Evolutionary conservation across 1,140 invertebrate species (phyloP), one percentile per base, ranked within the genome.

Genomic region (Cydia fagiglandana): DNA sequence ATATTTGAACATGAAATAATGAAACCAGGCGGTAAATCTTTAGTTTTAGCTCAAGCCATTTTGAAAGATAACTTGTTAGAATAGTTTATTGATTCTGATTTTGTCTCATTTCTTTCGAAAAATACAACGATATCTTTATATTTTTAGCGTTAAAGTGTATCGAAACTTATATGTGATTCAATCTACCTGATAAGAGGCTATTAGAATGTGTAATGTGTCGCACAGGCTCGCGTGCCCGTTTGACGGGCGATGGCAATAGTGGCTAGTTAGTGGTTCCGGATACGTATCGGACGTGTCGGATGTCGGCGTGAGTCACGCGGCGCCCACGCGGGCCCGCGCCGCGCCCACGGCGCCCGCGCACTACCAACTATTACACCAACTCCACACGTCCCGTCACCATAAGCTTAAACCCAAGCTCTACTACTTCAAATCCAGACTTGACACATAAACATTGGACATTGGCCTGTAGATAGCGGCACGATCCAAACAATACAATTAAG

Each of bases 231-330:
- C 79, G 83, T 81, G 84, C 78, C 82, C 77, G 80, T 87, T 88
- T 88, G 86, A 88, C 82, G 82, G 81, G 84, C 82, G 77, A 80
- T 81, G 83, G 84, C 84, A 83, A 87, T 84, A 83, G 85, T 83
- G 82, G 83, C 85, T 88, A 89, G 88, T 91, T 91, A 92, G 89
- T 91, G 89, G 87, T 91, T 92, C 91, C 91, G 91, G 91, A 91
- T 92, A 92, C 89, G 87, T 82, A 89, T 89, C 88, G 91, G 88
- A 91, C 91, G 91, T 92, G 90, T 92, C 89, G 89, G 89, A 91
- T 92, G 88, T 92, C 88, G 85, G 84, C 82, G 86, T 92, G 89
- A 92, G 83, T 92, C 91, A 92, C 82, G 85, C 84, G 89, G 89
- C 91, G 87, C 89, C 91, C 88, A 89, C 91, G 89, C 84, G 79